These are phyloP conservation scores for Carduelis carduelis DNA, from an alignment of 2,797 vertebrate genomes.

Conservation along the genomic window DNA sequence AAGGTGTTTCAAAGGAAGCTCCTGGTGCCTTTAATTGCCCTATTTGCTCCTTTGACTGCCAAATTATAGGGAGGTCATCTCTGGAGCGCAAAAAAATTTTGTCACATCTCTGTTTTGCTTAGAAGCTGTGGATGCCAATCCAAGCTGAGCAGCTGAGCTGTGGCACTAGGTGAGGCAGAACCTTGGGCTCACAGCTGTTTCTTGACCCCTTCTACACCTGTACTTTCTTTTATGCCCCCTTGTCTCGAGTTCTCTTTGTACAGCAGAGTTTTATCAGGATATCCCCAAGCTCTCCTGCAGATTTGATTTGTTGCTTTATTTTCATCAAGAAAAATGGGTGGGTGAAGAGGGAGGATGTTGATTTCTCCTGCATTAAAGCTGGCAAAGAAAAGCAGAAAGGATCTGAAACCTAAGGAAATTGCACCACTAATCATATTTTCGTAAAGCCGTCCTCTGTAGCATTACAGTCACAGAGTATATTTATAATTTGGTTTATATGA, in stretches of 20 bases:
- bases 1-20: background rate
- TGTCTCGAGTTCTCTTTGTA: background rate
- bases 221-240: background rate
- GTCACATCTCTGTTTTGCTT: background rate
- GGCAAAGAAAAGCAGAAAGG: slow-evolving; percentile 49
- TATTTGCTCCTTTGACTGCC: background rate
- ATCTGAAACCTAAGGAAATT: slow-evolving; percentile 66
- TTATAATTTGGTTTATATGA: slow-evolving; percentile 75
- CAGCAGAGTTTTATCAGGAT: background rate
- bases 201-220: background rate
- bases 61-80: background rate
- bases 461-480: slow-evolving; percentile 74
- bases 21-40: background rate
- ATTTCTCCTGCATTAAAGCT: slow-evolving; percentile 35
- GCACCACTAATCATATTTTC: slow-evolving; percentile 68
- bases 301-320: slow-evolving; percentile 50
- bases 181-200: background rate
- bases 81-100: background rate
- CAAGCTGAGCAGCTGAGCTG: background rate
- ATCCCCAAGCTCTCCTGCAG: background rate
- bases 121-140: background rate
- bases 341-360: slow-evolving; percentile 5
- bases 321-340: slow-evolving; percentile 17
- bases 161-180: background rate
- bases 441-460: slow-evolving; percentile 63